Evolutionary conservation across 2,797 vertebrate genomes (phyloP).

Genomic region (Neomorphus geoffroyi): DNA sequence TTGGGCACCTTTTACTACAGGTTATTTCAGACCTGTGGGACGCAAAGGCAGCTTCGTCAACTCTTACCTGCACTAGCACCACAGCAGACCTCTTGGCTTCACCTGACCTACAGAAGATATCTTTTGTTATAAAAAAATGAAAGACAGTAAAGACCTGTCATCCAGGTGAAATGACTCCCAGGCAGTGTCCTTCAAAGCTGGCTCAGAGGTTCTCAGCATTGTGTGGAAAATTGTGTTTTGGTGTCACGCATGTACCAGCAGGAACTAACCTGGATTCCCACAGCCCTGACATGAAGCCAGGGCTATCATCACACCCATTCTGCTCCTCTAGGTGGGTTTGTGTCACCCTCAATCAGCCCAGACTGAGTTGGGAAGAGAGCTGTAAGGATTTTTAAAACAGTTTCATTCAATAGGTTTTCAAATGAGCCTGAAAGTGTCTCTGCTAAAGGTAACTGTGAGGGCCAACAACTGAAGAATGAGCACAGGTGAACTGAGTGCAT

Average conservation of each 20-base stretch:
- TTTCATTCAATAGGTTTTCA: neutral
- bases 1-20: neutral
- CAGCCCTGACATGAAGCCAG: neutral
- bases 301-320: neutral
- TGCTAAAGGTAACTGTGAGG: neutral
- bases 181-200: neutral
- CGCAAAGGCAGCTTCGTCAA: neutral
- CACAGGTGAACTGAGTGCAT: fast-evolving
- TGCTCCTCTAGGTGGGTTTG: neutral
- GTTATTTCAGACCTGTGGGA: neutral
- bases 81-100: neutral
- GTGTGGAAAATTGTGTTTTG: neutral
- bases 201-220: neutral
- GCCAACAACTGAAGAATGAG: neutral
- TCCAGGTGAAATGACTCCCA: neutral
- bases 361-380: neutral
- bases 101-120: neutral
- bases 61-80: neutral
- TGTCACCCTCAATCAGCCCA: neutral
- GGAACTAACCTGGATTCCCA: neutral
- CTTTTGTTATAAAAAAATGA: neutral
- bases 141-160: neutral
- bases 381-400: neutral
- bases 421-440: neutral
- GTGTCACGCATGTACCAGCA: neutral